Base-by-base conservation (phyloP, 2,888 invertebrate genomes). In the Cordylochernes scorpioides region DNA sequence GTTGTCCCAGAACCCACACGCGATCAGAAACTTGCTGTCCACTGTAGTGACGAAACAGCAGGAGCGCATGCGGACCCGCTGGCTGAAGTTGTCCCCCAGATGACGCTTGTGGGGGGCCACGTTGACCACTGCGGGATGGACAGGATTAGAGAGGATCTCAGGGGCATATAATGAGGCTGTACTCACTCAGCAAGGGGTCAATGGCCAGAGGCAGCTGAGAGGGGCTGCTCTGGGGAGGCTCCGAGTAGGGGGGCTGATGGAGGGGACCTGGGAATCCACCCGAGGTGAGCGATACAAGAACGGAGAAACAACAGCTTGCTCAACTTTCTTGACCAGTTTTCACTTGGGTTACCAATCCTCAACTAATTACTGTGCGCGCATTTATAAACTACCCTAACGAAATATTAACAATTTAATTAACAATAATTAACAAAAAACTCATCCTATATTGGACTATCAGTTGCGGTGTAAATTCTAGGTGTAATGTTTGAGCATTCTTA, bases 1-100 rank as follows among this genome's bases (percentile, higher is more conserved):
- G 57, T 94, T 94, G 54, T 99, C 97, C 82, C 94, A 94, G 59
- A 94, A 97, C 30, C 97, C 97, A 49, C 88, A 86, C 1, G 94
- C 88, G 41, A 99, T 75, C 42, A 99, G 66, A 58, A 84, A 88
- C 40, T 82, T 47, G 48, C 86, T 86, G 57, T 99, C 97, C 2
- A 94, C 88, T 1, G 94, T 94, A 15, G 88, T 88, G 16, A 94
- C 82, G 59, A 94, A 97, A 54, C 88, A 88, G 55, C 78, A 82
- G 46, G 75, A 74, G 36, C 75, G 67, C 45, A 91, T 80, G 50
- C 74, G 72, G 40, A 94, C 62, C 50, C 88, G 75, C 55, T 94
- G 91, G 47, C 91, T 91, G 60, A 97, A 94, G 59, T 91, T 86
- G 54, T 94, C 91, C 28, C 94, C 94, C 36, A 97, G 63, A 51